These are phyloP conservation scores for Cylloceria caligata DNA, from an alignment of 2,888 invertebrate species.

Conservation along the genomic window DNA sequence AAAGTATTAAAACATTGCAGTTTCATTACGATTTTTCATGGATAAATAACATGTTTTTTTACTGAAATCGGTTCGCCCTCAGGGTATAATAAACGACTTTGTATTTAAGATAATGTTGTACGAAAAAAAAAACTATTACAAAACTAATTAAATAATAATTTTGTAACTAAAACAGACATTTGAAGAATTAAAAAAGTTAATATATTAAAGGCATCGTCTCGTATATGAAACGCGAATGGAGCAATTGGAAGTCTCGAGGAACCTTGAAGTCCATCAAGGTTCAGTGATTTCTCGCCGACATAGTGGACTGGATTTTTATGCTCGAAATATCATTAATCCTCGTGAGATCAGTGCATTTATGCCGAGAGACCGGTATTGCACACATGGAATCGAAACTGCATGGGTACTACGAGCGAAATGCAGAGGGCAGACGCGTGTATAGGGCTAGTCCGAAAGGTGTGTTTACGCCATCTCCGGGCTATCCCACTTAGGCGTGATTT, in stretches of 20 bases:
- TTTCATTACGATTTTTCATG: too few relatives aligned
- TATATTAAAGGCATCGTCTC: not conserved
- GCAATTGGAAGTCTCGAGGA: not conserved
- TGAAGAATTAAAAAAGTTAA: not conserved
- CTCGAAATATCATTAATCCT: constrained; percentile 57
- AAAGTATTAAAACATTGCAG: too few relatives aligned
- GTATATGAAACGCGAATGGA: not conserved
- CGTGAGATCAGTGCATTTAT: constrained; percentile 43
- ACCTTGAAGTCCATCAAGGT: constrained; percentile 23
- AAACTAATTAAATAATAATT: too few relatives aligned
- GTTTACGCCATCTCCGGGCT: constrained; percentile 81
- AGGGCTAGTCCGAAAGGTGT: constrained; percentile 77
- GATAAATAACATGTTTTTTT: too few relatives aligned
- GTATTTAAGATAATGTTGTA: too few relatives aligned
- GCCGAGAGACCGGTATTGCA: constrained; percentile 32
- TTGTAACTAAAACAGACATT: too few relatives aligned
- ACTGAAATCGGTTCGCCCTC: too few relatives aligned
- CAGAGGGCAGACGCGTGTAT: constrained; percentile 44
- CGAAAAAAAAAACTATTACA: too few relatives aligned
- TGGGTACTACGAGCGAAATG: constrained; percentile 20
- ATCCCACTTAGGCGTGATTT: constrained; percentile 82
- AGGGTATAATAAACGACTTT: too few relatives aligned
- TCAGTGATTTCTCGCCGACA: constrained; percentile 42
- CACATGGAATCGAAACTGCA: constrained; percentile 23
- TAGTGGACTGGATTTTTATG: constrained; percentile 28